phyloP scores from a whole-genome alignment of 2,797 vertebrate genomes.

The Falco biarmicus region DNA sequence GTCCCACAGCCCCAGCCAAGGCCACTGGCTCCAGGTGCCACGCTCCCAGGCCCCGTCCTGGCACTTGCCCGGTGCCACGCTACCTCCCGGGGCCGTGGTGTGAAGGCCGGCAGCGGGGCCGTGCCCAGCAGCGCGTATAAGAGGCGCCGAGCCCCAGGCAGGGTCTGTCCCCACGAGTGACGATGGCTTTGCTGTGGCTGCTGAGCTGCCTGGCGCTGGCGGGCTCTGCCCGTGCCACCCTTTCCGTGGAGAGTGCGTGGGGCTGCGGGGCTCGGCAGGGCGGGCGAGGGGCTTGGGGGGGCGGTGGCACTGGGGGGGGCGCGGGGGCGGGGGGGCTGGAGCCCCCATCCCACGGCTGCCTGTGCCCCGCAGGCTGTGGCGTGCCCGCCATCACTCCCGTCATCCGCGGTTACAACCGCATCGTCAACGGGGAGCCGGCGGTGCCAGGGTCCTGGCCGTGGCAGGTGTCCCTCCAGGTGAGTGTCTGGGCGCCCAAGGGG shows the following conservation, averaged over 20 bases:
- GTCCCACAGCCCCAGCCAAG: background rate
- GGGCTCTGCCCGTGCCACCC: background rate
- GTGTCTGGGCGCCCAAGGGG: background rate
- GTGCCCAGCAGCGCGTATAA: background rate
- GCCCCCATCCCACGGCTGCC: background rate
- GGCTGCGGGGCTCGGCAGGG: fast-evolving
- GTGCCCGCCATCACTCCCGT: slow-evolving; percentile 82
- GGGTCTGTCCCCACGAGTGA: background rate
- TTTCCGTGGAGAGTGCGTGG: background rate
- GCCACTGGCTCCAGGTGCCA: background rate
- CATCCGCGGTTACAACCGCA: slow-evolving; percentile 81
- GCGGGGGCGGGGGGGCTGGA: fast-evolving
- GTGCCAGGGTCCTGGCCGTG: slow-evolving; percentile 91
- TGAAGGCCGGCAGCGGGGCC: background rate
- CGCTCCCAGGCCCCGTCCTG: background rate
- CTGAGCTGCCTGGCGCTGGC: background rate
- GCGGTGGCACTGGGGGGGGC: fast-evolving
- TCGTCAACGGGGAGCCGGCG: slow-evolving; percentile 87
- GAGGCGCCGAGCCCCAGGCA: fast-evolving
- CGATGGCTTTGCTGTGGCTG: slow-evolving; percentile 48
- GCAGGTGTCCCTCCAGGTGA: slow-evolving; percentile 89
- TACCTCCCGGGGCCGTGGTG: background rate
- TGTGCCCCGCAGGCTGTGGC: slow-evolving; percentile 81
- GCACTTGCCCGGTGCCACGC: background rate
- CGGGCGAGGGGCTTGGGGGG: background rate